These are phyloP conservation scores for Parotocinclus haroldoi DNA, from an alignment of 2,797 vertebrate species.

Conservation along the genomic window DNA sequence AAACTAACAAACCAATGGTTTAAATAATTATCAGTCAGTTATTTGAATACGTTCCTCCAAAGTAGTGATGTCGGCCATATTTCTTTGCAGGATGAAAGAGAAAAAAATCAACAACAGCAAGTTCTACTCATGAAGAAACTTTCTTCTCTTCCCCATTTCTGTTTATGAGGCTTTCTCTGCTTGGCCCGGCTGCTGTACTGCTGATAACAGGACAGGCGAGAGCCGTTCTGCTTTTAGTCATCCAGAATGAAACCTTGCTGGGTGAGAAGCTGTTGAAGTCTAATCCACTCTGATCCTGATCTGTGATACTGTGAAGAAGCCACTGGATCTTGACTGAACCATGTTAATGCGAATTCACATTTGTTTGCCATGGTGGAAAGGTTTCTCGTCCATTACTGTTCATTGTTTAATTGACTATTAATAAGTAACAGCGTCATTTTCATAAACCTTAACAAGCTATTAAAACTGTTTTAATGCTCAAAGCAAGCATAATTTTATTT, in stretches of 20 bases:
- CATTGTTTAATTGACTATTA: neutral
- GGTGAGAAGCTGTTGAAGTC: neutral
- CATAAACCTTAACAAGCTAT: too few relatives aligned
- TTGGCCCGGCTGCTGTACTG: slow-evolving; percentile 4
- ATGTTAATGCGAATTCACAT: neutral
- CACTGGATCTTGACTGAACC: neutral
- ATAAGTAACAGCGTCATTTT: too few relatives aligned
- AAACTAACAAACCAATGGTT: too few relatives aligned
- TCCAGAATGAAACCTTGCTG: neutral
- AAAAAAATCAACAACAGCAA: slow-evolving; percentile 90
- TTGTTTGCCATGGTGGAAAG: neutral
- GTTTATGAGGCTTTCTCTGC: slow-evolving; percentile 11
- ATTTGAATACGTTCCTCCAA: neutral
- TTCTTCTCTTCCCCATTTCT: neutral
- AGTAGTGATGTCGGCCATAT: slow-evolving; percentile 6
- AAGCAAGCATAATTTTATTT: too few relatives aligned
- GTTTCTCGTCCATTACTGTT: neutral
- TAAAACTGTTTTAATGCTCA: too few relatives aligned
- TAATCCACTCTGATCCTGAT: neutral
- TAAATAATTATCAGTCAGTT: too few relatives aligned
- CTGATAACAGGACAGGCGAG: neutral
- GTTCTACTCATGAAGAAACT: slow-evolving; percentile 81
- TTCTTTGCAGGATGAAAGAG: slow-evolving; percentile 76
- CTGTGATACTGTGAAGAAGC: neutral
- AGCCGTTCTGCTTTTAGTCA: neutral